phyloP scores from a whole-genome alignment of 2,797 vertebrate genomes.

The Oreochromis mossambicus region DNA sequence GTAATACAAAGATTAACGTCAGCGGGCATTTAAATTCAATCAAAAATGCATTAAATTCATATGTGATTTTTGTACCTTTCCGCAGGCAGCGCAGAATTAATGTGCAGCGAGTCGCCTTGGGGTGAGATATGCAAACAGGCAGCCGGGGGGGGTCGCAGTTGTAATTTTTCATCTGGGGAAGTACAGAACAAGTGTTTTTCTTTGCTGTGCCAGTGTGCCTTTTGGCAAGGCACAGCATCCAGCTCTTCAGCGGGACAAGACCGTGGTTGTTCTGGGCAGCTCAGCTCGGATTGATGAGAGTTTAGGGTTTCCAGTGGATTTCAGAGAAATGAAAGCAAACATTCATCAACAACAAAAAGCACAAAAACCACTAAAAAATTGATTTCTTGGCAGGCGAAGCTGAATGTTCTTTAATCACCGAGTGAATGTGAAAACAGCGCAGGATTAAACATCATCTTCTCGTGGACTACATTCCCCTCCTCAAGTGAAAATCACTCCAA shows the following conservation, averaged over 20 bases:
- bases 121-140: slow-evolving; percentile 23
- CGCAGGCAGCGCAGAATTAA: slow-evolving; percentile 21
- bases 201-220: slow-evolving; percentile 1
- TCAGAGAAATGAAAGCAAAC: neutral
- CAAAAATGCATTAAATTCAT: slow-evolving; percentile 26
- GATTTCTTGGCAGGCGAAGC: neutral
- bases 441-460: neutral
- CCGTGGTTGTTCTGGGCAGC: neutral
- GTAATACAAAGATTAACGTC: slow-evolving; percentile 49
- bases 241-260: neutral
- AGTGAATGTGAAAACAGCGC: neutral
- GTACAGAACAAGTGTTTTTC: neutral
- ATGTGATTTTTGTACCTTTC: neutral
- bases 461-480: neutral
- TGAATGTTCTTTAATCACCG: neutral
- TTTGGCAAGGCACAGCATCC: neutral
- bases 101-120: slow-evolving; percentile 16
- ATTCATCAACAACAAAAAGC: neutral
- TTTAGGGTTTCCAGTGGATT: neutral
- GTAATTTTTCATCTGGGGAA: neutral
- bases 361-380: neutral
- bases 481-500: neutral
- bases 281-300: neutral
- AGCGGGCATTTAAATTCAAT: slow-evolving; percentile 24
- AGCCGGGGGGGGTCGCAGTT: neutral